These are phyloP conservation scores for Oscheius myriophilus DNA, from an alignment of 2,888 invertebrate species.

Conservation along the genomic window DNA sequence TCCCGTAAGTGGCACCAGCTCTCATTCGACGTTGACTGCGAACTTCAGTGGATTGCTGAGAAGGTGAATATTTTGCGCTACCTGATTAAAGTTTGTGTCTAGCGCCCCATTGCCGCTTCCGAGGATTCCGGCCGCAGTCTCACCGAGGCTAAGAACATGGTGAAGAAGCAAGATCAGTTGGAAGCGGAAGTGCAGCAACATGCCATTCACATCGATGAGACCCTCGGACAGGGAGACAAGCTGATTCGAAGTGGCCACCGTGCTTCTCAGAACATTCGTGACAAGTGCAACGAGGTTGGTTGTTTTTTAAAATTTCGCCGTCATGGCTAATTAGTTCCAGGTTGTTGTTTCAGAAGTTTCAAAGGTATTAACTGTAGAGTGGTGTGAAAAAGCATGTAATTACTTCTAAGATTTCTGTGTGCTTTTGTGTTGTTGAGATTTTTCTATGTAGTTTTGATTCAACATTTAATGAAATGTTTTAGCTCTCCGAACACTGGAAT, in stretches of 20 bases:
- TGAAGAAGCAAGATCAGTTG: constrained; percentile 90
- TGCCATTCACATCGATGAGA: constrained; percentile 84
- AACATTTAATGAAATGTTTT: constrained; percentile 5
- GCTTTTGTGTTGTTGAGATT: neutral
- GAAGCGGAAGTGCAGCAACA: constrained; percentile 88
- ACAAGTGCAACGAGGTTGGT: constrained; percentile 79
- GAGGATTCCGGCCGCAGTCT: constrained; percentile 82
- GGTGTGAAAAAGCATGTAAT: constrained; percentile 8
- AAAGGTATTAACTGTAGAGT: constrained; percentile 14
- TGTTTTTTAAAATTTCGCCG: neutral
- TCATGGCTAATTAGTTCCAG: constrained; percentile 2
- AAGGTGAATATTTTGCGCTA: constrained; percentile 73
- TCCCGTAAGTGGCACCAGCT: constrained; percentile 91
- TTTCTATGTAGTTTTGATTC: neutral
- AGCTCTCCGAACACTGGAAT: constrained; percentile 71
- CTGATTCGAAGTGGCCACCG: constrained; percentile 84
- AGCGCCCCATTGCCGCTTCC: constrained; percentile 81
- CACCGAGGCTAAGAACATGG: constrained; percentile 88
- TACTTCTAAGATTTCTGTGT: constrained; percentile 7
- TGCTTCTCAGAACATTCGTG: constrained; percentile 82
- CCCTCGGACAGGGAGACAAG: constrained; percentile 82
- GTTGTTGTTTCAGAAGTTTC: constrained; percentile 1
- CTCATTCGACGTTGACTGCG: constrained; percentile 88
- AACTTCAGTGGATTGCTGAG: constrained; percentile 93
- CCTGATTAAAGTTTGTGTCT: neutral